Evolutionary conservation across 2,888 invertebrate species (phyloP), one percentile per base, ranked within the genome.

Genomic region (Hyposoter didymator): DNA sequence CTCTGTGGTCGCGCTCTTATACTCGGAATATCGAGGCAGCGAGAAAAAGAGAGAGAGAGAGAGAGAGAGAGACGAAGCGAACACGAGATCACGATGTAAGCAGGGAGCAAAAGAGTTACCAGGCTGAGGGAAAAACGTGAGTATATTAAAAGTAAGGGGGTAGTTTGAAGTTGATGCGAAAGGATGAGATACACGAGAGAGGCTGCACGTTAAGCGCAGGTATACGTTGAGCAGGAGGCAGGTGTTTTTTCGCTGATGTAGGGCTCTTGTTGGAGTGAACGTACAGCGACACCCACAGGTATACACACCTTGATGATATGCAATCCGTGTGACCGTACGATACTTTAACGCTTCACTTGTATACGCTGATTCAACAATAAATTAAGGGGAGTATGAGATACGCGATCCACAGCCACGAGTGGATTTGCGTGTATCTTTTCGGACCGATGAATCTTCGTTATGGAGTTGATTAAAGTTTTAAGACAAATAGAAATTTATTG

Each of bases 1-100:
- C 81, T 81, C 84, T 73, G 76, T 73, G 75, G 73, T 78, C 80
- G 83, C 69, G 67, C 72, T 85, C 85, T 83, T 85, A 47, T 66
- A 62, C 62, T 62, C 69, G 67, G 82, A 81, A 81, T 85, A 85
- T 85, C 85, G 81, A 74, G 74, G 69, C 73, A 59, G 12, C 2
- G 43, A 22, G 66, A 32, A 14, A 64, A 67, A 39, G 45, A 32
- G 43, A 69, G 47, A 64, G 76, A 39, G 45, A 19, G 43, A 69
- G 47, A 76, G 52, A 66, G 35, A 79, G 39, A 55, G 76, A 67
- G 64, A 70, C n/a, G 49, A 55, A 55, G 66, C 35, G 49, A 64
- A 14, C 8, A n/a, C 12, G 72, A 43, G 55, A 74, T 28, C 43
- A 62, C 32, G 32, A 64, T 19, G 45, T 43, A 62, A 19, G 47